Conservation (phyloP, 2,113 vertebrate species). For the Labeo rohita region DNA sequence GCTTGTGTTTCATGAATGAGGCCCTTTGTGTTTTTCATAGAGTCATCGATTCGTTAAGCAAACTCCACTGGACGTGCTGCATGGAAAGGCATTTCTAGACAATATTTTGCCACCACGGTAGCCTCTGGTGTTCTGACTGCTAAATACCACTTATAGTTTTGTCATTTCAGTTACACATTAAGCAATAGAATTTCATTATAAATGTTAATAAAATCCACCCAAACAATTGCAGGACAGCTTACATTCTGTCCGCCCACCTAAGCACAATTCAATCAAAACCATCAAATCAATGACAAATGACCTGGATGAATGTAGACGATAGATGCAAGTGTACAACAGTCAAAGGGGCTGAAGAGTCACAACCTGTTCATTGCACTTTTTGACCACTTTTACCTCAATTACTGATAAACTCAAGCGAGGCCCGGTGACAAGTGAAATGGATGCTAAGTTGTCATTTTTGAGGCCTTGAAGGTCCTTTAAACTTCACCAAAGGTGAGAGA, state of each 20-base stretch:
- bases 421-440: neutral
- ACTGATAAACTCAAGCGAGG: neutral
- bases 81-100: neutral
- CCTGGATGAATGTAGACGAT: too few species aligned
- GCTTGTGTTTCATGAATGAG: too few species aligned
- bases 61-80: neutral
- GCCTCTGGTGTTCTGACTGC: neutral
- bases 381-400: neutral
- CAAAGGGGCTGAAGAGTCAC: neutral
- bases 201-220: neutral
- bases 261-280: too few species aligned
- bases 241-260: neutral
- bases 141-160: neutral
- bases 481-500: neutral
- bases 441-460: neutral
- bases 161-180: neutral
- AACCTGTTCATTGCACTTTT: neutral
- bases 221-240: neutral
- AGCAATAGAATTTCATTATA: neutral
- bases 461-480: neutral
- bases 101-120: neutral
- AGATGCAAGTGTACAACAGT: neutral
- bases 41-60: neutral
- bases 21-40: neutral
- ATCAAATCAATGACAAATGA: too few species aligned